These are phyloP conservation scores for Ibycter americanus DNA, from an alignment of 2,797 vertebrate species.

Conservation along the genomic window DNA sequence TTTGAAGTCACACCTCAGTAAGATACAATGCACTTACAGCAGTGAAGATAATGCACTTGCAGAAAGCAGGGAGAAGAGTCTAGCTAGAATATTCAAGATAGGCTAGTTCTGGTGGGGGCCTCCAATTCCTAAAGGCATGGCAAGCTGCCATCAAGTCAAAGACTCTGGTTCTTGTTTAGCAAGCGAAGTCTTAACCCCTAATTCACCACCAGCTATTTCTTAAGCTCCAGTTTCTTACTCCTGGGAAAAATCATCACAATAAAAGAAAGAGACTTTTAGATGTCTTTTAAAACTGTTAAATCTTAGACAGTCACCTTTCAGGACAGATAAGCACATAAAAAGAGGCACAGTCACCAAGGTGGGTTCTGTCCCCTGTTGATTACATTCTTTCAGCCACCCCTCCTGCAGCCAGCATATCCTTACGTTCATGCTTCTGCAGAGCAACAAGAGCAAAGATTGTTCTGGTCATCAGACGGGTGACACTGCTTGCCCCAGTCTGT, in stretches of 20 bases:
- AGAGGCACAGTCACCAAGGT: not conserved
- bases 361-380: not conserved
- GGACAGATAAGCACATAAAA: not conserved
- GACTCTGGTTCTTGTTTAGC: not conserved
- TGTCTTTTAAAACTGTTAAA: not conserved
- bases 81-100: not conserved
- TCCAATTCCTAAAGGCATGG: not conserved
- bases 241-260: not conserved
- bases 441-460: not conserved
- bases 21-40: not conserved
- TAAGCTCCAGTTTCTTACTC: not conserved
- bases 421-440: not conserved
- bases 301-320: not conserved
- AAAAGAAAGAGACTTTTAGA: not conserved
- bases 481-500: not conserved
- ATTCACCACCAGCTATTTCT: not conserved
- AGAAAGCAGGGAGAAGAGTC: not conserved
- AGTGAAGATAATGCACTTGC: not conserved
- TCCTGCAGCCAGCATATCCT: not conserved
- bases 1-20: conserved; percentile 1
- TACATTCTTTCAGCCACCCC: not conserved
- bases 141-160: not conserved
- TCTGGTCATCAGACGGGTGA: not conserved
- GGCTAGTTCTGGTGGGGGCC: not conserved
- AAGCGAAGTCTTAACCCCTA: not conserved